Evolutionary conservation across 2,888 invertebrate species (phyloP).

Genomic region (Subacronicta megacephala): DNA sequence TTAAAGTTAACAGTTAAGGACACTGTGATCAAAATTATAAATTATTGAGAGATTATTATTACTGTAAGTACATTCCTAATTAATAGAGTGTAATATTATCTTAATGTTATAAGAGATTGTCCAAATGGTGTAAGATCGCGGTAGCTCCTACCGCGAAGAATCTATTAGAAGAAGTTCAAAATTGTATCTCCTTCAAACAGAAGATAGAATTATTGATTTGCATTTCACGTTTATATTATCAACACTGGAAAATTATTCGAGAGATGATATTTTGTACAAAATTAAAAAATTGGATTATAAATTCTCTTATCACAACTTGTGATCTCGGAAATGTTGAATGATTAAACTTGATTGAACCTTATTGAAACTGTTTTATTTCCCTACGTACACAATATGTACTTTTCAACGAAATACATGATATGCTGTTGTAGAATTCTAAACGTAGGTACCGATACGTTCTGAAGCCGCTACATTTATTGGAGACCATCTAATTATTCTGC

Average conservation of each 20-base stretch:
- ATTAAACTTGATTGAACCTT: constrained; percentile 86
- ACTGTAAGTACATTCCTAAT: constrained; percentile 89
- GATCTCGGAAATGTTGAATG: constrained; percentile 87
- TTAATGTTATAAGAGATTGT: constrained; percentile 84
- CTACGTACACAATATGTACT: too few relatives aligned
- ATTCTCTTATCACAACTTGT: constrained; percentile 84
- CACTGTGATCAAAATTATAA: constrained; percentile 90
- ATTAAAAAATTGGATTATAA: constrained; percentile 82
- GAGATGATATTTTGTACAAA: constrained; percentile 88
- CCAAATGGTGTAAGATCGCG: constrained; percentile 64
- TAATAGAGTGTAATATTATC: constrained; percentile 85
- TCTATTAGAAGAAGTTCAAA: constrained; percentile 67
- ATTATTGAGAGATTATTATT: constrained; percentile 89
- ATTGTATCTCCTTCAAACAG: constrained; percentile 73
- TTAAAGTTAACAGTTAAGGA: constrained; percentile 88
- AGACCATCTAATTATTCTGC: not conserved
- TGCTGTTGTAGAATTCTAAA: not conserved
- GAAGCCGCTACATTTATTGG: not conserved
- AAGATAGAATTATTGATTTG: constrained; percentile 72
- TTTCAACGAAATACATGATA: not conserved
- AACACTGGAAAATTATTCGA: constrained; percentile 76
- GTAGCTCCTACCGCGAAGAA: constrained; percentile 18
- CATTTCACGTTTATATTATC: constrained; percentile 75
- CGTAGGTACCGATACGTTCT: not conserved
- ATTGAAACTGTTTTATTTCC: constrained; percentile 65